Percentiles rank a stretch among this genome's conserved stretches.
phyloP scores from a whole-genome alignment of 1,140 invertebrate genomes.

The Condylostylus longicornis region DNA sequence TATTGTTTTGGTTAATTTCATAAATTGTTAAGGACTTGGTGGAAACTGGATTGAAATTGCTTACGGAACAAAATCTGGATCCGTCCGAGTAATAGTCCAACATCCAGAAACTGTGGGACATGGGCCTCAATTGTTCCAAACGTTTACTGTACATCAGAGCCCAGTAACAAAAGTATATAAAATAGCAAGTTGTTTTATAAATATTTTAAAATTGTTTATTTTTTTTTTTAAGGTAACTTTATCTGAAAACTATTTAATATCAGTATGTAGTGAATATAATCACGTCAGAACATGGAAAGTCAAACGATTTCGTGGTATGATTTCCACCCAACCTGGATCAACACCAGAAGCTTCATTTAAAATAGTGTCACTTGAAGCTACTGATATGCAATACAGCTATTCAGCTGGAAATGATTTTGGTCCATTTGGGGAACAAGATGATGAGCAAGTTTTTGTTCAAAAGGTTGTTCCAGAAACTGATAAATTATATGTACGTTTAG shows the following conservation, averaged over 20 bases:
- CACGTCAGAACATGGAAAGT: slow-evolving; percentile 95
- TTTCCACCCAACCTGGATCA: slow-evolving; percentile 93
- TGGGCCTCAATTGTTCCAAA: slow-evolving; percentile 93
- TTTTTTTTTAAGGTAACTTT: slow-evolving; percentile 59
- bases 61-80: slow-evolving; percentile 90
- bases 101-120: slow-evolving; percentile 97
- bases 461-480: slow-evolving; percentile 94
- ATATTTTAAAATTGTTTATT: slow-evolving; percentile 1
- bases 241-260: slow-evolving; percentile 92
- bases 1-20: too few relatives aligned
- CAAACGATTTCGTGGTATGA: slow-evolving; percentile 89
- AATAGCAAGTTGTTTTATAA: not conserved
- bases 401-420: slow-evolving; percentile 72
- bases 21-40: slow-evolving; percentile 56
- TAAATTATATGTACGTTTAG: slow-evolving; percentile 81
- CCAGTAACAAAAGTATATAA: slow-evolving; percentile 76
- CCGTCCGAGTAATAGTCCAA: slow-evolving; percentile 91
- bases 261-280: slow-evolving; percentile 94
- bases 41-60: slow-evolving; percentile 99
- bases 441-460: slow-evolving; percentile 95
- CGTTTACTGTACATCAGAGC: slow-evolving; percentile 93
- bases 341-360: slow-evolving; percentile 94
- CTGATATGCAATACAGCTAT: slow-evolving; percentile 61
- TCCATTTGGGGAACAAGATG: slow-evolving; percentile 93
- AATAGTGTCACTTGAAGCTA: slow-evolving; percentile 42